Conservation (phyloP, 1,140 invertebrate species). For the Hormaphis cornu region DNA sequence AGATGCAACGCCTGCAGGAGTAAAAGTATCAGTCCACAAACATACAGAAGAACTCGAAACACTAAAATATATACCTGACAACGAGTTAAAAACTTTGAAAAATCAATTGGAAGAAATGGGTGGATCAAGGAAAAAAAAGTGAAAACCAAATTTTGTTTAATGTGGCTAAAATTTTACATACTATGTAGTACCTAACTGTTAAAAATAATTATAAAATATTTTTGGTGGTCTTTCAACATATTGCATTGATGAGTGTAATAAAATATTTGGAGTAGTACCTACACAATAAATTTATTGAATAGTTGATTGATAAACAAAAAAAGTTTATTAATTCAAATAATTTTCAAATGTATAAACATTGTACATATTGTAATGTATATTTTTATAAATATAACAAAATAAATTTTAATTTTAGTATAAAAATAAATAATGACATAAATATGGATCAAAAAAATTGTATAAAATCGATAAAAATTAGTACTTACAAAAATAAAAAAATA, state of each 20-base stretch:
- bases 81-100: constrained; percentile 62
- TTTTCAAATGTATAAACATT: neutral
- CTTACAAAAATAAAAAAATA: neutral
- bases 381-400: no score
- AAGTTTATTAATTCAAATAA: neutral
- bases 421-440: neutral
- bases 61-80: constrained; percentile 67
- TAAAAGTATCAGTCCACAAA: constrained; percentile 54
- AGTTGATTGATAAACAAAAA: neutral
- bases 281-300: no score
- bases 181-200: neutral
- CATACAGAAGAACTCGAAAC: constrained; percentile 52
- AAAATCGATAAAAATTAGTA: neutral
- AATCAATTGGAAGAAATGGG: constrained; percentile 49
- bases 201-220: constrained; percentile 34
- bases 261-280: neutral
- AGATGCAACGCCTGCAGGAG: constrained; percentile 62
- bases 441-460: neutral
- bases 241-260: constrained; percentile 14
- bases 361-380: no score
- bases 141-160: constrained; percentile 39
- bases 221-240: neutral
- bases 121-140: constrained; percentile 46
- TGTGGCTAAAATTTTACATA: constrained; percentile 15
- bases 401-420: neutral